These are phyloP conservation scores for Alviniconcha strummeri DNA, from an alignment of 2,888 invertebrate species.

Conservation along the genomic window DNA sequence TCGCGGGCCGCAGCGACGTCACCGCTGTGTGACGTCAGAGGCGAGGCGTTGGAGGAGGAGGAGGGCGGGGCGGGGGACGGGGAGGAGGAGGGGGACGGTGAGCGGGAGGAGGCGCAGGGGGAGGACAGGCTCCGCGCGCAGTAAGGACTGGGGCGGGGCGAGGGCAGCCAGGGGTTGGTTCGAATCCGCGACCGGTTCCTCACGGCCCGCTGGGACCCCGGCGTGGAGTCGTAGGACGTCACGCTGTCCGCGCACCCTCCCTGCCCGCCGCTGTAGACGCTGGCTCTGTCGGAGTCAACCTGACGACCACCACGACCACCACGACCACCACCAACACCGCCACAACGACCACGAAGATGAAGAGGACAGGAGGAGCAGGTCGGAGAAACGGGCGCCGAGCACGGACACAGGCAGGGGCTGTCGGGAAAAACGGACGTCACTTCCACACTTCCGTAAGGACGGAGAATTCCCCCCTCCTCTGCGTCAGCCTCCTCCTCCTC, in stretches of 20 bases:
- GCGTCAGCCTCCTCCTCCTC: constrained; percentile 2
- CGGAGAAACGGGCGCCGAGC: not conserved
- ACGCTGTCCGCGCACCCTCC: constrained; percentile 14
- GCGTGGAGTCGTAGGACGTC: constrained; percentile 13
- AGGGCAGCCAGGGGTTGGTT: constrained; percentile 67
- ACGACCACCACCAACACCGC: constrained; percentile 21
- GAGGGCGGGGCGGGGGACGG: constrained; percentile 23
- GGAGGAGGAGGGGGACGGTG: constrained; percentile 10
- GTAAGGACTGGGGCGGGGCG: constrained; percentile 51
- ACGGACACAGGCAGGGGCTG: not conserved
- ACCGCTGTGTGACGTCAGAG: constrained; percentile 21
- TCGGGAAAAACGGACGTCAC: not conserved
- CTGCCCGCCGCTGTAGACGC: not conserved
- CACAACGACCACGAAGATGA: constrained; percentile 3
- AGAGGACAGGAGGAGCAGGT: not conserved
- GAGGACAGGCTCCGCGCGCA: constrained; percentile 27
- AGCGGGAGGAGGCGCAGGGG: constrained; percentile 31
- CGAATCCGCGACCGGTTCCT: constrained; percentile 57
- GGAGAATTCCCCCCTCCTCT: not conserved
- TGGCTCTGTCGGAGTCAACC: constrained; percentile 27
- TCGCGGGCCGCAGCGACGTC: not conserved
- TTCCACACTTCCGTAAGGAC: not conserved
- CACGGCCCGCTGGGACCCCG: constrained; percentile 26
- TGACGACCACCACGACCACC: constrained; percentile 4
- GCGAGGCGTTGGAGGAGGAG: constrained; percentile 24